Evolutionary conservation across 2,888 invertebrate species (phyloP), one percentile per base, ranked within the genome.

Genomic region (Hydropsyche betteni): DNA sequence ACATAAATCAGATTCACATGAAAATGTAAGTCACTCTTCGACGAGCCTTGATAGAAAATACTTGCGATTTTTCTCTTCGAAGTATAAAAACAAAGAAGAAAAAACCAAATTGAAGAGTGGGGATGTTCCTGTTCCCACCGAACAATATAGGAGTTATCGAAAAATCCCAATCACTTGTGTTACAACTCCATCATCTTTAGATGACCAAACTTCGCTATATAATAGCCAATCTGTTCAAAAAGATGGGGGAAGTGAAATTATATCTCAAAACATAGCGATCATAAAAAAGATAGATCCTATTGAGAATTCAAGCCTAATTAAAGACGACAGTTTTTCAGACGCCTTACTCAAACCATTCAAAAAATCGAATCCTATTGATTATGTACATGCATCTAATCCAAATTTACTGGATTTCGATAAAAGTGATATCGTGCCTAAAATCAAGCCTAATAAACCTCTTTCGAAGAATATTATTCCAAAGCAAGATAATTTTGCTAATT

Each of bases 11-110:
- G 85, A 86, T 81, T 80, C 82, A 8, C 84, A 85, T 77, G 89
- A 89, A 81, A 84, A 85, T 80, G 89, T 89, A 7, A 80, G 82
- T 77, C 85, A 83, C 79, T 80, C 78, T 50, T 89, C 88, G 78
- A 89, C 92, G 52, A 92, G 92, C 82, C 87, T 93, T 77, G 93
- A 93, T 83, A 83, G 93, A 81, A 93, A 93, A 85, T 93, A 91
- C 80, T 85, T 88, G 75, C 78, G 87, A 73, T 87, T 87, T 83
- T 90, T 90, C 82, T 86, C 86, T 2, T 80, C 87, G 53, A 82
- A 81, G 68, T 84, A 84, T 79, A 83, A 81, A 79, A 82, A 83
- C 81, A 81, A 82, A 83, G 83, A 80, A 80, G 88, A 88, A 80
- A 80, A 83, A 7, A 83, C 84, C 7, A 85, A 84, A 51, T 70